Evolutionary conservation across 2,113 vertebrate species (phyloP), one percentile per base, ranked within the genome.

Genomic region (Ophiodon elongatus): DNA sequence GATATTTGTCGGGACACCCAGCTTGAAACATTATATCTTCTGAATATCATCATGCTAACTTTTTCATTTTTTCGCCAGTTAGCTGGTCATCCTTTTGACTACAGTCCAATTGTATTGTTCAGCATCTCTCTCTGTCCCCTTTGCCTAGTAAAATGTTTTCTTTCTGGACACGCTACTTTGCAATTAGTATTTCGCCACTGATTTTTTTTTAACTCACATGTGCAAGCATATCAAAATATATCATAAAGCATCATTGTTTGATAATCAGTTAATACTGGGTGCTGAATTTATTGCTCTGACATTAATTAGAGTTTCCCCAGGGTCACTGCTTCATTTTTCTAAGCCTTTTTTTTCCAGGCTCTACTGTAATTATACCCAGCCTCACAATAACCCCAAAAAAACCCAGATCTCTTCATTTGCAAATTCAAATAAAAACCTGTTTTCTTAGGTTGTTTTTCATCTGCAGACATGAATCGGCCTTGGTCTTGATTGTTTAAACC

Each of bases 221-320:
- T 68, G 17, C 41, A 68, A 68, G 27, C 25, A 31, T 4, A 7
- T 14, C 14, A 47, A 17, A 13, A 47, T 47, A 75, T 50, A 59
- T 67, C 21, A 69, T 23, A 69, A 45, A 66, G 70, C 69, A 63
- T 66, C 43, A 62, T 64, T 45, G 29, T 41, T 52, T 70, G 45
- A 62, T 75, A 54, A 35, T 70, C 64, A 23, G 31, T 71, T 68
- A 62, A 47, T 72, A 33, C 59, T 70, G 33, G 27, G 33, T 39
- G 31, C 63, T 25, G 35, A 37, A 54, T 27, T 33, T 50, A 75
- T 77, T 15, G 6, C 35, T 27, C 29, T 15, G 25, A 41, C 25
- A 80, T 68, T 67, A 54, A 73, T 87, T 60, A 25, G 15, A 59
- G 57, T 47, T 70, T 70, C 33, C 39, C 59, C 57, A 64, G 78